A percentile compares a stretch with the other conserved stretches of the same genome.
These are phyloP conservation scores for Paramormyrops hopkinsi DNA, from an alignment of 2,797 vertebrate genomes.

Conservation along the genomic window DNA sequence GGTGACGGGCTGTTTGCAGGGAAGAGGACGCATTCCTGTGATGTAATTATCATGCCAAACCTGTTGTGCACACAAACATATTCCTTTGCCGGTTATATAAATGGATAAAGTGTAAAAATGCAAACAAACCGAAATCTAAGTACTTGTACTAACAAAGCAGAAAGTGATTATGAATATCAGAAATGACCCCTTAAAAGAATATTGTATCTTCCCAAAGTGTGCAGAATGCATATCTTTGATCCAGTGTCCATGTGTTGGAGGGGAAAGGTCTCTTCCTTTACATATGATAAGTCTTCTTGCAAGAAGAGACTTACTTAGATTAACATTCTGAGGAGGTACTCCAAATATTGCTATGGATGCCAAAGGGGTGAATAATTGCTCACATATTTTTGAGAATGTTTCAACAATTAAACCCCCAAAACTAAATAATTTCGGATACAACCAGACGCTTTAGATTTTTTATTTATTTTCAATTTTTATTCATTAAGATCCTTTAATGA, in stretches of 20 bases:
- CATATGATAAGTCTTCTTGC: not conserved
- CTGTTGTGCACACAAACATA: conserved; percentile 8
- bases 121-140: not conserved
- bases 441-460: not conserved
- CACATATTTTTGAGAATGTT: not conserved
- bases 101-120: not conserved
- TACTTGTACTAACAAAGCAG: not conserved
- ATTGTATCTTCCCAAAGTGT: not conserved
- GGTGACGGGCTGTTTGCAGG: not conserved
- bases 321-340: not conserved
- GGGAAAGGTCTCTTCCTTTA: not conserved
- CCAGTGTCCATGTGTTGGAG: not conserved
- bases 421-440: not conserved
- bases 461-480: not conserved
- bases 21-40: not conserved
- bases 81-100: not conserved
- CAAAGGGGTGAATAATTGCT: not conserved
- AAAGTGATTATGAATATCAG: not conserved
- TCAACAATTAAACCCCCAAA: not conserved
- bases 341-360: not conserved
- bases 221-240: not conserved
- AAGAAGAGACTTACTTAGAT: not conserved
- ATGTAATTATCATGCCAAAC: conserved; percentile 22
- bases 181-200: not conserved
- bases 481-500: not conserved